phyloP scores from a whole-genome alignment of 1,140 invertebrate species.

The Meloidogyne exigua region DNA sequence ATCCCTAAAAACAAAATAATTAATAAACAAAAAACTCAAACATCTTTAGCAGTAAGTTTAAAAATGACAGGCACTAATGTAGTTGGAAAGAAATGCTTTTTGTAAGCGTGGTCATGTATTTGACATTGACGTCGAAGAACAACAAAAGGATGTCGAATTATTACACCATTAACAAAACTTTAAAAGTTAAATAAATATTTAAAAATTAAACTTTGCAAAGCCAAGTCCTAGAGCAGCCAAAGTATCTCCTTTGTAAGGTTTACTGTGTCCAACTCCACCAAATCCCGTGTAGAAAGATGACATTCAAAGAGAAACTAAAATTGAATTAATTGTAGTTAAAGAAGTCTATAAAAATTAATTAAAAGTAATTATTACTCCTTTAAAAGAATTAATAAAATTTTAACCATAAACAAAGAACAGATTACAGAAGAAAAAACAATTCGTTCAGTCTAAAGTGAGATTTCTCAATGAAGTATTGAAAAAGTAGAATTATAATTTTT shows the following conservation, averaged over 20 bases:
- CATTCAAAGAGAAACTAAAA: not conserved
- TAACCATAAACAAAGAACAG: not conserved
- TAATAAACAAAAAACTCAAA: not conserved
- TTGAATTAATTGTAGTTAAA: no score
- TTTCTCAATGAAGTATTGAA: slow-evolving; percentile 5
- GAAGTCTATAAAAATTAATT: not conserved
- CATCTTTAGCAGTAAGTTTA: slow-evolving; percentile 31
- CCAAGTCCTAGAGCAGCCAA: slow-evolving; percentile 18
- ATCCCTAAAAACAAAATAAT: slow-evolving; percentile 27
- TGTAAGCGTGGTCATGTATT: slow-evolving; percentile 27
- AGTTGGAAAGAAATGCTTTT: slow-evolving; percentile 23
- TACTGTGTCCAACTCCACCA: not conserved
- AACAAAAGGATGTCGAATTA: slow-evolving; percentile 32
- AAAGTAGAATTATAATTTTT: not conserved
- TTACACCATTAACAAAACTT: slow-evolving; percentile 31
- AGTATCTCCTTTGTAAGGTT: slow-evolving; percentile 21
- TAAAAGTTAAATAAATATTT: not conserved
- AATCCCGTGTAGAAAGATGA: not conserved
- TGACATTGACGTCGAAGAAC: slow-evolving; percentile 35
- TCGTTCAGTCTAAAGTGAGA: slow-evolving; percentile 1
- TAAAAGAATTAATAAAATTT: not conserved
- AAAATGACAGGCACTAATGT: slow-evolving; percentile 27
- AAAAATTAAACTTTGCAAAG: slow-evolving; percentile 20
- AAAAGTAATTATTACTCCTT: not conserved
- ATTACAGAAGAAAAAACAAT: not conserved